A percentile compares a stretch with the other conserved stretches of the same genome.
phyloP scores from a whole-genome alignment of 2,797 vertebrate species.

The Cercopithecus mitis region DNA sequence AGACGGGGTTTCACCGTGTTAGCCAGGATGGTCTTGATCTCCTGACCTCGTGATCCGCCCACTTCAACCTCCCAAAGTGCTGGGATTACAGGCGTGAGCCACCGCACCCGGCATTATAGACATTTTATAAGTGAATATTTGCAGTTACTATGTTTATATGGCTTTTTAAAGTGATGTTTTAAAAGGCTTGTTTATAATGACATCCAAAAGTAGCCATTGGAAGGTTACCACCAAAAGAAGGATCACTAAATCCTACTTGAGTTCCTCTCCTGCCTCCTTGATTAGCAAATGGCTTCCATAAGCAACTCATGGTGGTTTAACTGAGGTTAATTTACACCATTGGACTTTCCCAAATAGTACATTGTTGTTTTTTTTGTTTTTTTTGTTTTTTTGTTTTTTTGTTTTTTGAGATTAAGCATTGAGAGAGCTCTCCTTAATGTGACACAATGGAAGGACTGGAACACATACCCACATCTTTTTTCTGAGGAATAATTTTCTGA shows the following conservation, averaged over 20 bases:
- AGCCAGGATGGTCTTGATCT: too few relatives aligned
- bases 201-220: background rate
- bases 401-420: background rate
- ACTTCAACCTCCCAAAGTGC: too few relatives aligned
- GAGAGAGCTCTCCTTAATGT: background rate
- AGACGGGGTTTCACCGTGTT: fast-evolving
- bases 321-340: background rate
- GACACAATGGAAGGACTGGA: background rate
- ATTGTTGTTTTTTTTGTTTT: background rate
- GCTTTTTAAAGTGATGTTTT: constrained; percentile 20
- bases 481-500: background rate
- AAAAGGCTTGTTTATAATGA: background rate
- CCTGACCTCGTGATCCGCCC: fast-evolving
- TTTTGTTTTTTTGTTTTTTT: background rate
- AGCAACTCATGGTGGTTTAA: background rate
- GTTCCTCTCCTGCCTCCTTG: background rate
- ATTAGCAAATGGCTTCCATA: background rate
- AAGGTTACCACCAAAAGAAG: background rate
- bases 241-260: background rate
- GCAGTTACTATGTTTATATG: background rate
- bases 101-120: fast-evolving
- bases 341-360: background rate
- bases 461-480: background rate
- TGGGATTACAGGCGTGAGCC: too few relatives aligned
- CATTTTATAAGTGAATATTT: background rate